Evolutionary conservation across 2,888 invertebrate genomes (phyloP), one percentile per base, ranked within the genome.

Genomic region (Erebia ligea): DNA sequence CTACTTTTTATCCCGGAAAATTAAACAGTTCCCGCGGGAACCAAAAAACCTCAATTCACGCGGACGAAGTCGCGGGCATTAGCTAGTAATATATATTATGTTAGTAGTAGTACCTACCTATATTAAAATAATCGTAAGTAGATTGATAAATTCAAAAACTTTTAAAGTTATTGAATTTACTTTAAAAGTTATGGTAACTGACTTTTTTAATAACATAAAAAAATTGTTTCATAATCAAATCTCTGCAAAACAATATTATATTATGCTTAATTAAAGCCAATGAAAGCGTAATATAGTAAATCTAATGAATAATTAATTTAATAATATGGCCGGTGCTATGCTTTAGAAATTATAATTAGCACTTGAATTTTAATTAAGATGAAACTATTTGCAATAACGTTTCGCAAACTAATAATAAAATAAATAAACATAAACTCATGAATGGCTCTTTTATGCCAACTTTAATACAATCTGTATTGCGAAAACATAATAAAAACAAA

Each of bases 241-340:
- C 61, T 19, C 61, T 61, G n/a, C 10, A 42, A 10, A 13, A 58
- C 25, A 59, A 17, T 40, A 17, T 45, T 9, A 40, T 17, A 48
- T 1, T 45, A 11, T 13, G 2, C 61, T 61, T 42, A 8, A 45
- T 45, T 19, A 21, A 42, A 45, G 21, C 3, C 48, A 21, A 62
- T 48, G 62, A 45, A 62, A 62, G 62, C 15, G 61, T 19, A 11
- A 11, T 34, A 1, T 61, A 42, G 17, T 42, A 40, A 40, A 42
- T 21, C 19, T 62, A 62, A 62, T 62, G 62, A 62, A 48, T 62
- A 62, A 48, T 62, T 59, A n/a, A 59, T 17, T 21, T 15, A 45
- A 21, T 25, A 15, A 48, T 17, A 61, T 9, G 17, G 40, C 17
- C 45, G 45, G 48, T 48, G 62, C 48, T 62, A 13, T 13, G 19